Evolutionary conservation across 1,140 invertebrate species (phyloP), one percentile per base, ranked within the genome.

Genomic region (Oscheius sp.): DNA sequence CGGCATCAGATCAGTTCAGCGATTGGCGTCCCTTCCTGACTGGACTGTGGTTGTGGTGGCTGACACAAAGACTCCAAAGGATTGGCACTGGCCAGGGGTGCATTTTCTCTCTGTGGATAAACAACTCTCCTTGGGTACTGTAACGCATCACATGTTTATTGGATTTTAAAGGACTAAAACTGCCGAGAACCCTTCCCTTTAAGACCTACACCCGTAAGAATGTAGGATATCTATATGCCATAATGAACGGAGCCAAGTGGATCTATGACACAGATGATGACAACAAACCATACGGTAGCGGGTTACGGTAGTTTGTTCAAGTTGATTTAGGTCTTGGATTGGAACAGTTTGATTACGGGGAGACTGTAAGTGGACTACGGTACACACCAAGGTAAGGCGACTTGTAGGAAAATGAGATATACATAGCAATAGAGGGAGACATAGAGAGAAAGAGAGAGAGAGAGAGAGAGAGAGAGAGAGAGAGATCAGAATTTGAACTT

Each of bases 201-300:
- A 35, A 78, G 63, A 78, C 28, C 34, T 78, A 78, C 38, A 74
- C 76, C 15, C 49, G 75, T 23, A 78, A 78, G 61, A 75, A 38
- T 29, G 74, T 78, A 35, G 77, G 77, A 23, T 78, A 78, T 69
- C 59, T 78, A 38, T 78, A 67, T 74, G 77, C 77, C 15, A 75
- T 77, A 15, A 26, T 18, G 23, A 65, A 80, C 28, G 81, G 82
- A 38, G 82, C 82, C 23, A 38, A 79, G 61, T 77, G 73, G 49
- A 81, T 84, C 29, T 84, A 84, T 71, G 82, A 84, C 59, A 81
- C 82, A 35, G 82, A 84, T 72, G 82, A 84, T 68, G 82, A 84
- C 67, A 84, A 84, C 61, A 45, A 68, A 13, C 80, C 78, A 13
- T 13, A 62, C 38, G 76, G 63, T 73, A n/a, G n/a, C 32, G n/a